Evolutionary conservation across 2,888 invertebrate genomes (phyloP), one percentile per base, ranked within the genome.

Genomic region (Orthosia gracilis): DNA sequence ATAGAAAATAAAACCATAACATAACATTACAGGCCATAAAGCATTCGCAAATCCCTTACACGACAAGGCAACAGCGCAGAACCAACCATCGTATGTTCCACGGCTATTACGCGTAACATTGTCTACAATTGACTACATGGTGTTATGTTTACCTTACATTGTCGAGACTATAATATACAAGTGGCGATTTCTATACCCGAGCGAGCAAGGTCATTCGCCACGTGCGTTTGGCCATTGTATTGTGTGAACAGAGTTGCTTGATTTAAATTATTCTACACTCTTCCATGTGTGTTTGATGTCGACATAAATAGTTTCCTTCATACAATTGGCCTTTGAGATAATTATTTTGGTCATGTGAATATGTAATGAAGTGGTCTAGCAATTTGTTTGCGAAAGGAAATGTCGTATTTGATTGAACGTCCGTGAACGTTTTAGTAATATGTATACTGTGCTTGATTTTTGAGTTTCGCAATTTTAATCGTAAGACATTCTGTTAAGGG

Each of bases 171-270:
- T 86, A 80, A 83, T 85, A 85, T 83, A 87, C 83, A 83, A 85
- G 84, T 86, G 83, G 85, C 83, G 85, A 87, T 89, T 88, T 89
- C 87, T 88, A 88, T 87, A 83, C 78, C 78, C 84, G 79, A 86
- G 81, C 85, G 86, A 79, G 85, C 94, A 94, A 94, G 94, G 94
- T 94, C 94, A 87, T 78, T 67, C 80, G 91, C 92, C 92, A 92
- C 94, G 94, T 94, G 94, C 93, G 90, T 83, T 86, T 83, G 73
- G 26, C 86, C 87, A 90, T 91, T 91, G 90, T 90, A 81, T 87
- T 84, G 87, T 87, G 87, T 86, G 86, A 85, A 86, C 82, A 77
- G 65, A 86, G 84, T 85, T 80, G 86, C 76, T 85, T 82, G 80
- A 88, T 85, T 80, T 85, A 83, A 85, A 88, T 77, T 78, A 77